Evolutionary conservation across 2,888 invertebrate genomes (phyloP).

Genomic region (Steinernema scapterisci): DNA sequence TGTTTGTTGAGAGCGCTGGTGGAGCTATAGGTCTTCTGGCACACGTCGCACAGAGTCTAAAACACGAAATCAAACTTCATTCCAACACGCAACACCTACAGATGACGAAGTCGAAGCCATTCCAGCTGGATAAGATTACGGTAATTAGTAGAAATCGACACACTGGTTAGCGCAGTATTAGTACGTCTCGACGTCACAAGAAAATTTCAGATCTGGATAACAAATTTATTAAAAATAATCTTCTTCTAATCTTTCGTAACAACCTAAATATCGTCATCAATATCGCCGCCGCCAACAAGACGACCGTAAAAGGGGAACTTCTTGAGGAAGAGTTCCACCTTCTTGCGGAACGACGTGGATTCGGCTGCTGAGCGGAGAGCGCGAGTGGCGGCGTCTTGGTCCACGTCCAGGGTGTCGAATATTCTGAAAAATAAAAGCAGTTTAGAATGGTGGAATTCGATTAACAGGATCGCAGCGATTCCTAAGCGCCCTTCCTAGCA

Average conservation of each 20-base stretch:
- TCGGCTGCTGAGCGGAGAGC: not conserved
- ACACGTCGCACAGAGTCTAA: not conserved
- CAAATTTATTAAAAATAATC: not conserved
- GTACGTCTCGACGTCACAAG: not conserved
- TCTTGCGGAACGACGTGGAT: not conserved
- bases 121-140: not conserved
- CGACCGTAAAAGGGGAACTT: constrained; percentile 10
- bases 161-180: not conserved
- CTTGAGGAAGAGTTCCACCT: not conserved
- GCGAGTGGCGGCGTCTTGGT: constrained; percentile 45
- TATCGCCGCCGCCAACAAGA: not conserved
- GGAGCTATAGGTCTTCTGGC: constrained; percentile 6
- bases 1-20: constrained; percentile 6
- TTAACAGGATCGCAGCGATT: too few species aligned
- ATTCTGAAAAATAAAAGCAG: constrained; percentile 44
- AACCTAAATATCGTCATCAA: constrained; percentile 9
- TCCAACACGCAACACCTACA: too few species aligned
- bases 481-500: too few species aligned
- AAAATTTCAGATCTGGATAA: too few species aligned
- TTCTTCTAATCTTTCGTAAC: not conserved
- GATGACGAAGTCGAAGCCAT: not conserved
- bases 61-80: too few species aligned
- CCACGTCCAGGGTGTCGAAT: constrained; percentile 57
- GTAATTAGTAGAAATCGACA: too few species aligned
- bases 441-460: too few species aligned